phyloP scores from a whole-genome alignment of 1,140 invertebrate genomes.

The Bombus superbus region DNA sequence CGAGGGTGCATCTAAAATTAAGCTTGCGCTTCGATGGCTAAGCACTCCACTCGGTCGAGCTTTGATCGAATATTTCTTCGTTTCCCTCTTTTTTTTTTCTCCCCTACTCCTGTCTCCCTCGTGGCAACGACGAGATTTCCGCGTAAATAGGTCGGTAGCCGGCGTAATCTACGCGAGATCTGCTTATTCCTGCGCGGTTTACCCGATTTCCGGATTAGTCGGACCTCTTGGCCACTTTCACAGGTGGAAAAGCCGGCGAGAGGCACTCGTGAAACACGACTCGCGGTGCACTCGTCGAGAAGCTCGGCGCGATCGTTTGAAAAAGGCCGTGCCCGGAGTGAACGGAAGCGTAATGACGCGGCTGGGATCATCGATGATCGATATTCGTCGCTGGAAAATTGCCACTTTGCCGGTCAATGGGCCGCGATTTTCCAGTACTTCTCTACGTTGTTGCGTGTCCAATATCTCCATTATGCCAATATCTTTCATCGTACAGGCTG shows the following conservation, averaged over 20 bases:
- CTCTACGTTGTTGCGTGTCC: not conserved
- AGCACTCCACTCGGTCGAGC: not conserved
- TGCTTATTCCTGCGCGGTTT: conserved; percentile 60
- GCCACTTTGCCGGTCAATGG: not conserved
- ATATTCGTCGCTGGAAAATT: not conserved
- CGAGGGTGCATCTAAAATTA: conserved; percentile 35
- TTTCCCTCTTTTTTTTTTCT: not conserved
- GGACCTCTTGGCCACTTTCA: not conserved
- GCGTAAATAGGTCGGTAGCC: not conserved
- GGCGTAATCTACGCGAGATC: conserved; percentile 19
- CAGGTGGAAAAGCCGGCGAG: not conserved
- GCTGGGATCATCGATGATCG: not conserved
- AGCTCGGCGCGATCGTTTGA: not conserved
- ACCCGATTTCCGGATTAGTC: conserved; percentile 46
- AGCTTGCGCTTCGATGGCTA: conserved; percentile 19
- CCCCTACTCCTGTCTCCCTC: not conserved
- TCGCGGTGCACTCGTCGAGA: not conserved
- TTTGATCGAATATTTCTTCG: conserved; percentile 24
- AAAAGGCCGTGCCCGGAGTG: not conserved
- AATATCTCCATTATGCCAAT: too few species aligned
- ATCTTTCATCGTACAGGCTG: too few species aligned
- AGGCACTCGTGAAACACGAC: too few species aligned
- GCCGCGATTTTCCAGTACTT: not conserved
- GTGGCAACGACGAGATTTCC: not conserved
- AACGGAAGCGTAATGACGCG: not conserved